Evolutionary conservation across 2,888 invertebrate genomes (phyloP).

Genomic region (Hydrotaea diabolus): DNA sequence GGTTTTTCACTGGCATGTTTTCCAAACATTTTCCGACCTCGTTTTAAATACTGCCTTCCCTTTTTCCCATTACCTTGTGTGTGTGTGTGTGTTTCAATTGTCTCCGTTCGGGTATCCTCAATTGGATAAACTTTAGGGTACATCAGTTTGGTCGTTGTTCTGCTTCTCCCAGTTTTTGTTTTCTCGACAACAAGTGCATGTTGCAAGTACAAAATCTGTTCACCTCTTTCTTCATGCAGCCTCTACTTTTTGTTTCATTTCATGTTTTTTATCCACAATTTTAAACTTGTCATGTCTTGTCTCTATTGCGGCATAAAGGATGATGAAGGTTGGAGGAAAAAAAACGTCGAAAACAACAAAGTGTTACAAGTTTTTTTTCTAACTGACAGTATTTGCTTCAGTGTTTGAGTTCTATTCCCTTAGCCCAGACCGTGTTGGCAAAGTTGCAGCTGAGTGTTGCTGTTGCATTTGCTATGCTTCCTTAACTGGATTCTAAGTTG

Average conservation of each 20-base stretch:
- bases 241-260: not conserved
- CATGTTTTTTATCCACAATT: not conserved
- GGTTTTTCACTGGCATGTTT: no score
- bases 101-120: not conserved
- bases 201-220: not conserved
- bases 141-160: not conserved
- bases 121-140: not conserved
- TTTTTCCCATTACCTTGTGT: not conserved
- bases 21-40: not conserved
- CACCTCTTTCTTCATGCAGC: not conserved
- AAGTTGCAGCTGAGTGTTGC: not conserved
- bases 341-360: not conserved
- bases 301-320: constrained; percentile 21
- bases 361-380: not conserved
- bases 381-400: not conserved
- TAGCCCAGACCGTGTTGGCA: no score
- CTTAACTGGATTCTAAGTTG: constrained; percentile 18
- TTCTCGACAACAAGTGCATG: not conserved
- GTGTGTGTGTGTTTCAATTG: not conserved
- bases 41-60: no score
- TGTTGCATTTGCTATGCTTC: not conserved
- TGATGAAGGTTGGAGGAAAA: not conserved
- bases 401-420: no score
- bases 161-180: not conserved
- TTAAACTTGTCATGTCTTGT: constrained; percentile 33